Evolutionary conservation across 2,888 invertebrate genomes (phyloP), one percentile per base, ranked within the genome.

Genomic region (Rhamphomyia laevipes): DNA sequence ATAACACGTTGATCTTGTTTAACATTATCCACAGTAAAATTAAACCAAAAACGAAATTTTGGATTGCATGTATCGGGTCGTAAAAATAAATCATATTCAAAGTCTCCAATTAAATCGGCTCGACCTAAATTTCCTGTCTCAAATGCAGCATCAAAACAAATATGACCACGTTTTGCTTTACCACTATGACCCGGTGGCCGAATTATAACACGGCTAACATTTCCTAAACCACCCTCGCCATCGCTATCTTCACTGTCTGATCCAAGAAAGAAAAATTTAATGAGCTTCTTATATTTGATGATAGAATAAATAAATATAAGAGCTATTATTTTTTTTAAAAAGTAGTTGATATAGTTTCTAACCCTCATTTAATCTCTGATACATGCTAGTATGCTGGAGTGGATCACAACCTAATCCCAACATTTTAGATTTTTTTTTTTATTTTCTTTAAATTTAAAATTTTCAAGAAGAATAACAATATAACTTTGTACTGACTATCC

Each of bases 51-150:
- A 45, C 97, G 76, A 55, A 86, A 81, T 42, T 92, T 77, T 0
- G 95, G 94, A 66, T 92, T 88, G 68, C 95, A 94, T 1, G 95
- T 96, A 68, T 99, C 97, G 0, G 97, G 96, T 41, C 97, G 77
- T 48, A 99, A 82, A 71, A 86, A 96, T 46, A 99, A 76, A 72
- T 99, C 97, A 70, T 96, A 97, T 68, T 97, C 97, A 64, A 84
- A 84, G 61, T 96, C 95, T 7, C 87, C 88, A 59, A 96, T 79
- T 58, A 93, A 81, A 65, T 95, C 94, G 2, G 95, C 94, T 55
- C 92, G 77, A n/a, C 95, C 96, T 46, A 97, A 76, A 72, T 97
- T 96, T 59, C 96, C 95, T 53, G 93, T 90, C 73, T 96, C 96
- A 70, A 91, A 96, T 15, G 93, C 90, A 2, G 96, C 95, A 73